Base-by-base conservation (phyloP, 2,888 invertebrate species). In the Sesamia inferens region DNA sequence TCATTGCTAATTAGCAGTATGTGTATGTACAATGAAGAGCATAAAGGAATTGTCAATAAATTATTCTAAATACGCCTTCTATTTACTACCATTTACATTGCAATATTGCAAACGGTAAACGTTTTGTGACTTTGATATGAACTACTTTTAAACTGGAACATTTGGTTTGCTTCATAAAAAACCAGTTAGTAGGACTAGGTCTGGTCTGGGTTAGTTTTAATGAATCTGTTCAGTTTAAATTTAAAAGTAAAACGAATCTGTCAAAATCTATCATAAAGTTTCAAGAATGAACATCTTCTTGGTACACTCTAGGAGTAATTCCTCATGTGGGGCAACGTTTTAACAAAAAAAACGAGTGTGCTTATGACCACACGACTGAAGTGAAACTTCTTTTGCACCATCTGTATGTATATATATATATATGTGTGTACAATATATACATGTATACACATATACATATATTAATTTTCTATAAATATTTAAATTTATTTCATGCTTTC, bases 121-220 rank as follows among this genome's bases (percentile, higher is more conserved):
- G 5, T 44, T 73, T 31, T 54, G 10, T 39, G 68, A 74, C 63
- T 22, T 58, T 47, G 51, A 74, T 58, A 44, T 31, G 31, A 10
- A 42, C 51, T 61, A 22, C 16, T 61, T 73, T 10, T 10, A 47
- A 61, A 61, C 13, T 73, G 10, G 39, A 54, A 61, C n/a, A 39
- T 5, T 48, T 31, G 11, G 13, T 59, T 71, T 24, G 22, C 19
- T 71, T 44, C 0, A 61, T n/a, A 69, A 67, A 62, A 66, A 66
- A 55, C 55, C 48, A 55, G 39, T 67, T 74, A 24, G 24, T 48
- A 44, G 59, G n/a, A n/a, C 7, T 51, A 44, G 48, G 62, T 62
- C 54, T 42, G 67, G 55, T 31, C 31, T 22, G n/a, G 8, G 42
- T 51, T 24, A 24, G 13, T 48, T 14, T 42, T 42, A 39, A 42